phyloP scores from a whole-genome alignment of 2,113 vertebrate species.

The Hipposideros armiger region DNA sequence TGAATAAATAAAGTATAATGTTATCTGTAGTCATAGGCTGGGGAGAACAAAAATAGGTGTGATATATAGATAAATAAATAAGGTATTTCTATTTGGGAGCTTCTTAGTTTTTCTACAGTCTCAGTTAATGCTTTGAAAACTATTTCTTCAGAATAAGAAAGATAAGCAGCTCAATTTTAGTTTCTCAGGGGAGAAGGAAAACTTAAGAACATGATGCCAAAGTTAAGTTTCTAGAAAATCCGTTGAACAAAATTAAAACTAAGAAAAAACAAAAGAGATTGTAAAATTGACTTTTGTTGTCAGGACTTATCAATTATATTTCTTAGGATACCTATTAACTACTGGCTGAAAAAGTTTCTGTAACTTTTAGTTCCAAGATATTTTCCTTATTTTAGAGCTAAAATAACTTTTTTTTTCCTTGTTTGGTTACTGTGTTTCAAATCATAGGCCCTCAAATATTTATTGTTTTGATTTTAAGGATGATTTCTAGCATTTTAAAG shows the following conservation, averaged over 20 bases:
- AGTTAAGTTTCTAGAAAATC: constrained; percentile 25
- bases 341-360: background rate
- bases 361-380: background rate
- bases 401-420: background rate
- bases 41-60: background rate
- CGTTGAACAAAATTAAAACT: constrained; percentile 38
- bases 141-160: constrained; percentile 17
- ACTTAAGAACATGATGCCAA: background rate
- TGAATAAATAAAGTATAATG: background rate
- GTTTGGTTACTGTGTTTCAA: background rate
- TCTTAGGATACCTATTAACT: background rate
- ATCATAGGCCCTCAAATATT: background rate
- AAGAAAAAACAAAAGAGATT: constrained; percentile 11
- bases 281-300: constrained; percentile 3
- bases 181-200: background rate
- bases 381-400: constrained; percentile 38
- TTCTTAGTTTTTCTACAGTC: background rate
- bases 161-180: background rate
- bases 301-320: background rate
- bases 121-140: background rate
- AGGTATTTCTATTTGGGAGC: background rate
- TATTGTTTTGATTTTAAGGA: constrained; percentile 55
- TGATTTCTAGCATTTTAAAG: constrained; percentile 51
- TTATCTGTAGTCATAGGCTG: background rate
- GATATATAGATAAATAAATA: background rate